Base-by-base conservation (phyloP, 2,797 vertebrate species). In the Sebastes steindachneri region DNA sequence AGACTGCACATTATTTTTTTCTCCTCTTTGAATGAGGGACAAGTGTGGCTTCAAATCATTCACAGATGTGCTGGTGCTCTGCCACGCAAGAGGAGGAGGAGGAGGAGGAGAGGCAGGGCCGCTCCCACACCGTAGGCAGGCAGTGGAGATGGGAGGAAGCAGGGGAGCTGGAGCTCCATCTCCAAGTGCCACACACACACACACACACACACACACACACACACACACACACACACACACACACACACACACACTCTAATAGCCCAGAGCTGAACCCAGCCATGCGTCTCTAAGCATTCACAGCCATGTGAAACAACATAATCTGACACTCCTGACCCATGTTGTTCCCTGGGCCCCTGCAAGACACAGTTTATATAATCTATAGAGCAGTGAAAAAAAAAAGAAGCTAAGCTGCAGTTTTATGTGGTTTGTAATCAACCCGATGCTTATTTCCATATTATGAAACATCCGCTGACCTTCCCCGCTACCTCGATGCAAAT, bases 31-130 rank as follows among this genome's bases (percentile, higher is more conserved):
- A 87, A 84, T 62, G 78, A 86, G 77, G 67, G 80, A 82, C 77
- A 86, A 90, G 86, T 86, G 87, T 62, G 85, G 81, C 79, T 85
- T 90, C 75, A 89, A 91, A 94, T 92, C 82, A 88, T 86, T 92
- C 87, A 84, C 95, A 94, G 91, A 94, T 94, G 92, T 93, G 86
- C 80, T 88, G 86, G 82, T 84, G 83, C 70, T 80, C 79, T 89
- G 90, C 86, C 90, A 90, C 45, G 72, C 75, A 79, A 76, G 80
- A 88, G 70, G 7, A 45, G 41, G 70, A 88, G 81, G 68, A 89
- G 76, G 70, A 88, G 77, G 70, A 89, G 79, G 69, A 88, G 81
- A n/a, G n/a, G 74, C 79, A 63, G 26, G 73, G 84, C 84, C 69
- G 73, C 88, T 83, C 77, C 84, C 80, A 73, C 84, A 80, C 71